Evolutionary conservation across 2,888 invertebrate genomes (phyloP).

Genomic region (Pheosia tremula): DNA sequence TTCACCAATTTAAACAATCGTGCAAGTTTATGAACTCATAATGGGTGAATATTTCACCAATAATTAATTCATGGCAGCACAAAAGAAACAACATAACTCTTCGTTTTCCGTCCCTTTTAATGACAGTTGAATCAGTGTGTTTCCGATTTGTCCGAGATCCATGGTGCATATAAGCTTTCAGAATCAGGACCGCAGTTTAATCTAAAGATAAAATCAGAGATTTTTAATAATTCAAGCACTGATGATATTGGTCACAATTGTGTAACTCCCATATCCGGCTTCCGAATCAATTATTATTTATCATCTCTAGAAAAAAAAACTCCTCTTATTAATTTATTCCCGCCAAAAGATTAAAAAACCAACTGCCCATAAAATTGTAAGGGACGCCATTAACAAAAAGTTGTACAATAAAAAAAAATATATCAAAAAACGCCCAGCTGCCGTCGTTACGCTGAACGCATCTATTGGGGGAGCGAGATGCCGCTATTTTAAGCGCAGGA

Average conservation of each 20-base stretch:
- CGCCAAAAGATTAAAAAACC: constrained; percentile 71
- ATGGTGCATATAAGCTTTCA: too few species aligned
- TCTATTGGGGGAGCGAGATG: constrained; percentile 59
- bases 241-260: not conserved
- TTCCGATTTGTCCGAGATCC: too few species aligned
- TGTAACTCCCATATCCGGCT: constrained; percentile 34
- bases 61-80: too few species aligned
- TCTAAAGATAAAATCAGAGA: too few species aligned
- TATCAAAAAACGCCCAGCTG: constrained; percentile 78
- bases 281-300: constrained; percentile 20
- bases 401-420: constrained; percentile 63
- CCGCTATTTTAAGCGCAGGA: constrained; percentile 28
- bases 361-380: constrained; percentile 73
- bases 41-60: too few species aligned
- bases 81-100: too few species aligned
- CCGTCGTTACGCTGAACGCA: constrained; percentile 67
- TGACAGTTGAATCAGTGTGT: too few species aligned
- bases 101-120: too few species aligned
- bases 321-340: constrained; percentile 36
- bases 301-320: constrained; percentile 12
- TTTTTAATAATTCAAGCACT: too few species aligned
- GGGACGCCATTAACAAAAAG: constrained; percentile 72
- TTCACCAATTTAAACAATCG: too few species aligned
- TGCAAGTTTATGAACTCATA: too few species aligned
- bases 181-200: too few species aligned